Evolutionary conservation across 2,797 vertebrate species (phyloP).

Genomic region (Rhynchonycteris naso): DNA sequence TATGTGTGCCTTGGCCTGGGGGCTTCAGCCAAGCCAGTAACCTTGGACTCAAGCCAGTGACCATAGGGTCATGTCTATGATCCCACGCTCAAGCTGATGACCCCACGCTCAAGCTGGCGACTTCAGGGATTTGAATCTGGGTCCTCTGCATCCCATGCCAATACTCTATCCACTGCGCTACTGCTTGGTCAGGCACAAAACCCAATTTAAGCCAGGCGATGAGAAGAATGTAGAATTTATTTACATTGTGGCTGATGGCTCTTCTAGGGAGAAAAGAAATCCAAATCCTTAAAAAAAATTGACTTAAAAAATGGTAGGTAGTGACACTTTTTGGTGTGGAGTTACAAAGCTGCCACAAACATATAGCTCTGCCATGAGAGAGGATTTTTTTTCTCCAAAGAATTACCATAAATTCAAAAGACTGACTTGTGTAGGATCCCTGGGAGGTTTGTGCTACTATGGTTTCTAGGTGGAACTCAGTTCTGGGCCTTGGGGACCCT

Average conservation of each 20-base stretch:
- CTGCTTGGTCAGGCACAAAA: not conserved
- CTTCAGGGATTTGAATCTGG: too few species aligned
- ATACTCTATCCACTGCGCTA: too few species aligned
- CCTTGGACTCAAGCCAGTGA: too few species aligned
- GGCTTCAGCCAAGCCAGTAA: too few species aligned
- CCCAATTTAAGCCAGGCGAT: not conserved
- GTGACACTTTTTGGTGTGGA: not conserved
- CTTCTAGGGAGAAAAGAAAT: not conserved
- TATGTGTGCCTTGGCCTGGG: too few species aligned
- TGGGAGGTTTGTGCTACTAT: not conserved
- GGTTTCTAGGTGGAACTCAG: not conserved
- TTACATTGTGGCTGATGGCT: not conserved
- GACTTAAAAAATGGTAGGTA: not conserved
- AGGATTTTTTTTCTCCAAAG: not conserved
- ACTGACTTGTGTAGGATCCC: not conserved
- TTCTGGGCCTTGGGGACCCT: not conserved
- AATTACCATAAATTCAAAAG: not conserved
- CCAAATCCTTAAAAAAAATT: not conserved
- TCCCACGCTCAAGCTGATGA: too few species aligned
- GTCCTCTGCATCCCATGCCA: too few species aligned
- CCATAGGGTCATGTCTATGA: too few species aligned
- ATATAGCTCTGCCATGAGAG: not conserved
- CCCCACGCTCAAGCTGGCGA: too few species aligned
- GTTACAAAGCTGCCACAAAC: slow-evolving; percentile 7
- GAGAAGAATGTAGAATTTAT: slow-evolving; percentile 39